These are phyloP conservation scores for Slavum lentiscoides DNA, from an alignment of 2,888 invertebrate species.

Conservation along the genomic window DNA sequence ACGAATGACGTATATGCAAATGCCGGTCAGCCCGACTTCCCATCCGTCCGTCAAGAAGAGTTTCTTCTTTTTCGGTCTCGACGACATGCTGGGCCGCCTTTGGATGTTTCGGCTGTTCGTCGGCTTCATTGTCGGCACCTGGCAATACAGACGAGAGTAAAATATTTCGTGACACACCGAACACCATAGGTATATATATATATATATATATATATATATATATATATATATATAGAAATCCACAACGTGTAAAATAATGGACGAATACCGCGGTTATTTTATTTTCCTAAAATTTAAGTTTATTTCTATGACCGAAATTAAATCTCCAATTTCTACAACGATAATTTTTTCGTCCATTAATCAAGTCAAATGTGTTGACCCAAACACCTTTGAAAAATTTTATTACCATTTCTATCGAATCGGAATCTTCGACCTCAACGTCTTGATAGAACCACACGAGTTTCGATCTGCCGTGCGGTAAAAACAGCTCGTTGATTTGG, in stretches of 20 bases:
- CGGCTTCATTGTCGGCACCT: constrained; percentile 1
- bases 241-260: no score
- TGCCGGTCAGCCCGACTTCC: constrained; percentile 77
- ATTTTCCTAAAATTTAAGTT: no score
- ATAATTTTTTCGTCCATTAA: no score
- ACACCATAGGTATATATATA: no score
- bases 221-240: no score
- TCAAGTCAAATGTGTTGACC: no score
- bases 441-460: constrained; percentile 89
- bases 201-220: no score
- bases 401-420: constrained; percentile 45
- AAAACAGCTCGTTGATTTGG: constrained; percentile 83
- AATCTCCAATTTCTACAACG: no score
- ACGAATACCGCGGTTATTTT: no score
- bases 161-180: no score
- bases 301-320: no score
- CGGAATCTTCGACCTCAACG: constrained; percentile 70
- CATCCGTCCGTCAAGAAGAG: constrained; percentile 84
- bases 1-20: constrained; percentile 84
- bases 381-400: neutral
- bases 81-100: neutral
- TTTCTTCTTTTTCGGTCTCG: constrained; percentile 68
- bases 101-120: constrained; percentile 18
- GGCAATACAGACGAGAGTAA: no score
- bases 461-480: constrained; percentile 82